Base-by-base conservation (phyloP, 2,888 invertebrate genomes). In the Pemphredon lugubris region DNA sequence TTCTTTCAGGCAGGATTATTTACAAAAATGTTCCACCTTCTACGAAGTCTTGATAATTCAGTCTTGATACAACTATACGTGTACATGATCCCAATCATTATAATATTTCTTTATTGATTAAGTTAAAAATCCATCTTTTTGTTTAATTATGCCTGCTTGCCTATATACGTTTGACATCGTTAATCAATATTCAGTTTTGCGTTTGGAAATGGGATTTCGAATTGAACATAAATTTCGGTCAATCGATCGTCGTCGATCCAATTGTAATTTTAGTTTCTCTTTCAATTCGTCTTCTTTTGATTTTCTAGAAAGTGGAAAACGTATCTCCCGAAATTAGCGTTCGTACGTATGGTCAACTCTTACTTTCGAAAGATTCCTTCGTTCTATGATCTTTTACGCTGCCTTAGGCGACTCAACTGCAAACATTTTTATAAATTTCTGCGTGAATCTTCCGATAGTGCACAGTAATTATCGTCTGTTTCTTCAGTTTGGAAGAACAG, bases 31-130 rank as follows among this genome's bases (percentile, higher is more conserved):
- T 86, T 86, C 77, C 85, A 83, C 74, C 83, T 75, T 82, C 77
- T 84, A 86, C 82, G 73, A 86, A 87, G 84, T 87, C 86, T 86
- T 85, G 79, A 84, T 84, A 85, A 84, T 84, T 87, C 87, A 87
- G 87, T 87, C 87, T 87, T 87, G 84, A 86, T 81, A 85, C 83
- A 85, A 85, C 84, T 82, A 83, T 79, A 81, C 77, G 76, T 83
- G 75, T 83, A 83, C 69, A 79, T 80, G 71, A 77, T 82, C 73
- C 75, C 73, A 60, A 77, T 78, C 63, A 39, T 69, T 63, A 69
- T 67, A 69, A 50, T 70, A 67, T 64, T 69, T 60, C 18, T 59
- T 55, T 30, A 74, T 44, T 55, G 39, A 45, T 79, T 64, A 61
- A 54, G 59, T 70, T 75, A 66, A 61, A 73, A 71, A 69, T 74